A percentile compares a stretch with the other conserved stretches of the same genome.
Evolutionary conservation across 30 jellyfish, hydroid and myxozoan genomes (phyloP).

Genomic region (Aurelia aurita): DNA sequence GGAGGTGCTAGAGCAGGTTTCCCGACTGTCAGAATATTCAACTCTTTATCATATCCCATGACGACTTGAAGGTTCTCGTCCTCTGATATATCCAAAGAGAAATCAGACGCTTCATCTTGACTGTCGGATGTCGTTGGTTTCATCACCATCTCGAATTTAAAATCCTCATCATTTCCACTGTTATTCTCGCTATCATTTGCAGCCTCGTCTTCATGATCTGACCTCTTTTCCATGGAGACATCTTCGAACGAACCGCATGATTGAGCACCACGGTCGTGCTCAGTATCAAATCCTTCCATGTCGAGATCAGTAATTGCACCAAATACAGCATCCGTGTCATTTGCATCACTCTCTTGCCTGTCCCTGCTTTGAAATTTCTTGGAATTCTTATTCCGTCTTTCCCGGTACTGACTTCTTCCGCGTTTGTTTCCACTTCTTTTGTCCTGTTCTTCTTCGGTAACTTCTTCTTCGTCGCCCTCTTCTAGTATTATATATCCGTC

Average conservation of each 20-base stretch:
- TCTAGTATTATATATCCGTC: not conserved
- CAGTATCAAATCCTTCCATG: constrained; percentile 56
- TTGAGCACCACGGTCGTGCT: constrained; percentile 13
- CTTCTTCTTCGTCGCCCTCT: not conserved
- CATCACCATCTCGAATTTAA: constrained; percentile 48
- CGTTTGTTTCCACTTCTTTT: not conserved
- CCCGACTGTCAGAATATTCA: constrained; percentile 12
- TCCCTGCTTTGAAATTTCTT: not conserved
- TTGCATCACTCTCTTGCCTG: constrained; percentile 47
- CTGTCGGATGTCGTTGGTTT: constrained; percentile 46
- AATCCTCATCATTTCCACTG: not conserved
- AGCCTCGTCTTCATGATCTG: too few species aligned
- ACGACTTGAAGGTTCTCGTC: constrained; percentile 57
- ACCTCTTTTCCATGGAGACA: constrained; percentile 16
- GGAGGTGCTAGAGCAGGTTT: constrained; percentile 19
- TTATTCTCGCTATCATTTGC: not conserved
- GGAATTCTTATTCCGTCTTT: not conserved
- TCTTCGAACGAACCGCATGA: constrained; percentile 42
- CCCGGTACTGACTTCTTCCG: not conserved
- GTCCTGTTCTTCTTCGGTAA: too few species aligned
- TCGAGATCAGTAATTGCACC: constrained; percentile 72
- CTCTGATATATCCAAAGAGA: constrained; percentile 56
- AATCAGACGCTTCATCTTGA: constrained; percentile 45
- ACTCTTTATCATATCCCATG: constrained; percentile 51
- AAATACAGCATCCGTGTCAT: constrained; percentile 54